Conservation (phyloP, 2,113 vertebrate species). For the Ceratotherium simum region DNA sequence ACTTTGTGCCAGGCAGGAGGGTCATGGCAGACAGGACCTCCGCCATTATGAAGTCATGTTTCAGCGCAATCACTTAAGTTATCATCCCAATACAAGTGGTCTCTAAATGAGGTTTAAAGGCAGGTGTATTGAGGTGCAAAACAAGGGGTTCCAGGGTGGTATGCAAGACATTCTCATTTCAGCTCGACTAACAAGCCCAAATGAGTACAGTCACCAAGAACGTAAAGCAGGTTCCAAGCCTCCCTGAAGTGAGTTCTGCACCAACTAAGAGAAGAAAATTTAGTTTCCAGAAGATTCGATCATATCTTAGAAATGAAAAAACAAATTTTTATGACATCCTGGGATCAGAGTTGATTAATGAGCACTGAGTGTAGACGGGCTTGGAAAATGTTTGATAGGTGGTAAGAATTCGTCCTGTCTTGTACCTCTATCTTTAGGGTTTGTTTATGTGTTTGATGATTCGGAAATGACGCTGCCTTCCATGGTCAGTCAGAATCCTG, state of each 20-base stretch:
- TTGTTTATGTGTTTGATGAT: background rate
- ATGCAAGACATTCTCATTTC: background rate
- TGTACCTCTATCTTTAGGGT: background rate
- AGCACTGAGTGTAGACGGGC: no score
- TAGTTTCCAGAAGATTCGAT: background rate
- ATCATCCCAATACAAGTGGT: background rate
- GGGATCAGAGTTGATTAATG: background rate
- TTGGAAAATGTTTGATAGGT: background rate
- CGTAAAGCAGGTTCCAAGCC: background rate
- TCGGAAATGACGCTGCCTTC: background rate
- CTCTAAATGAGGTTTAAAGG: background rate
- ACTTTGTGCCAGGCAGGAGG: background rate
- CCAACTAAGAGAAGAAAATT: background rate
- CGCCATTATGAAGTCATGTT: background rate
- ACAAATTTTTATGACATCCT: background rate
- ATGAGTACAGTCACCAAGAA: background rate
- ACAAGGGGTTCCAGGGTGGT: background rate
- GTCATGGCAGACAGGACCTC: background rate
- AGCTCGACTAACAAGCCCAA: background rate
- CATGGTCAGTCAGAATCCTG: background rate
- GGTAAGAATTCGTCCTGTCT: background rate
- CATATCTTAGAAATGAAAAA: background rate
- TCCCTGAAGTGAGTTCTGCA: background rate
- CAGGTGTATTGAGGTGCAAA: background rate
- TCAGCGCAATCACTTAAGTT: fast-evolving